Evolutionary conservation across 2,888 invertebrate genomes (phyloP).

Genomic region (Cotesia congregata): DNA sequence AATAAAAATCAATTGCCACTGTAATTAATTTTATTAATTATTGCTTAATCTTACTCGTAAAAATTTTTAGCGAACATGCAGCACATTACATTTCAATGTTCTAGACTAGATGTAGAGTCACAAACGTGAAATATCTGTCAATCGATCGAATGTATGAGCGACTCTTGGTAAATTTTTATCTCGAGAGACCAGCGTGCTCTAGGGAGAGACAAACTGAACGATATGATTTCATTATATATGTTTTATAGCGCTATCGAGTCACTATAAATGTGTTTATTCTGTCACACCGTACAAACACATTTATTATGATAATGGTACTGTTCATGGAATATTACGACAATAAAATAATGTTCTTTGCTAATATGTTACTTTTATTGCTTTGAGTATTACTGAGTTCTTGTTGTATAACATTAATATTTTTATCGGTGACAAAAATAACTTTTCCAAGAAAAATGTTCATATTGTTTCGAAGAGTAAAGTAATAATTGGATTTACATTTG

Average conservation of each 20-base stretch:
- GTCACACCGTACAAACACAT: neutral
- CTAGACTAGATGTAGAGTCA: no score
- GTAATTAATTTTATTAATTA: no score
- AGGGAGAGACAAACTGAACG: conserved; percentile 30
- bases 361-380: neutral
- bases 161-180: neutral
- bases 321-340: neutral
- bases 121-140: neutral
- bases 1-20: no score
- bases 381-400: neutral
- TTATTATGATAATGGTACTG: neutral
- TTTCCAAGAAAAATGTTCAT: neutral
- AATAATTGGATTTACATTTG: no score
- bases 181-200: neutral
- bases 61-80: no score
- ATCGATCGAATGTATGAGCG: neutral
- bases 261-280: conserved; percentile 21
- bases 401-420: neutral
- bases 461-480: neutral
- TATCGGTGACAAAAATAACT: neutral
- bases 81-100: no score
- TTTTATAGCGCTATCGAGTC: conserved; percentile 30
- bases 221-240: conserved; percentile 36
- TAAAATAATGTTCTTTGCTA: neutral
- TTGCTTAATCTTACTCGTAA: no score